Evolutionary conservation across 2,113 vertebrate genomes (phyloP).

Genomic region (Porphyrio hochstetteri): DNA sequence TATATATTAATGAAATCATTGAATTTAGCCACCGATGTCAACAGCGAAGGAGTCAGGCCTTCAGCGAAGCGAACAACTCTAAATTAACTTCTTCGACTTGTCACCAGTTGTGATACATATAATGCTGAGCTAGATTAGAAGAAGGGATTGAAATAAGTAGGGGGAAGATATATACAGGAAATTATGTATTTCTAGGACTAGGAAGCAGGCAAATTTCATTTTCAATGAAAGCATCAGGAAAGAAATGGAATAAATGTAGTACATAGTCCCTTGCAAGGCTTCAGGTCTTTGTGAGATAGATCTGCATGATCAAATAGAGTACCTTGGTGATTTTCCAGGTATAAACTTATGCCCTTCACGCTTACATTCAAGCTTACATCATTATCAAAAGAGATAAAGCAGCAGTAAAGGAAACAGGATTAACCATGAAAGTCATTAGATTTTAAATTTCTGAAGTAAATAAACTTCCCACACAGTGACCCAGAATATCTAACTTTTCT

Average conservation of each 20-base stretch:
- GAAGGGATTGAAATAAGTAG: background rate
- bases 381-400: slow-evolving; percentile 66
- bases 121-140: background rate
- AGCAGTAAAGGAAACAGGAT: slow-evolving; percentile 64
- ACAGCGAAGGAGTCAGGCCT: background rate
- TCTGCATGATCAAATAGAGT: slow-evolving; percentile 49
- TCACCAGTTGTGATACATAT: background rate
- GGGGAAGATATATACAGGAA: background rate
- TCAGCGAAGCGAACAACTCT: background rate
- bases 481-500: slow-evolving; percentile 53
- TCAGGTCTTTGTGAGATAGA: slow-evolving; percentile 31
- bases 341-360: slow-evolving; percentile 66
- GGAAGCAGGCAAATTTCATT: slow-evolving; percentile 25
- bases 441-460: slow-evolving; percentile 69
- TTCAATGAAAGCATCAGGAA: background rate
- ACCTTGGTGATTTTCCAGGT: slow-evolving; percentile 48
- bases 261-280: background rate
- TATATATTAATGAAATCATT: background rate
- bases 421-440: slow-evolving; percentile 69
- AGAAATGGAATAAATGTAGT: slow-evolving; percentile 38
- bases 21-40: background rate
- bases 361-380: slow-evolving; percentile 55
- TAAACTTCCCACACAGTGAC: slow-evolving; percentile 5
- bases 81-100: slow-evolving; percentile 12
- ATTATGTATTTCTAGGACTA: slow-evolving; percentile 17